These are phyloP conservation scores for Notolabrus celidotus DNA, from an alignment of 2,797 vertebrate species.

Conservation along the genomic window DNA sequence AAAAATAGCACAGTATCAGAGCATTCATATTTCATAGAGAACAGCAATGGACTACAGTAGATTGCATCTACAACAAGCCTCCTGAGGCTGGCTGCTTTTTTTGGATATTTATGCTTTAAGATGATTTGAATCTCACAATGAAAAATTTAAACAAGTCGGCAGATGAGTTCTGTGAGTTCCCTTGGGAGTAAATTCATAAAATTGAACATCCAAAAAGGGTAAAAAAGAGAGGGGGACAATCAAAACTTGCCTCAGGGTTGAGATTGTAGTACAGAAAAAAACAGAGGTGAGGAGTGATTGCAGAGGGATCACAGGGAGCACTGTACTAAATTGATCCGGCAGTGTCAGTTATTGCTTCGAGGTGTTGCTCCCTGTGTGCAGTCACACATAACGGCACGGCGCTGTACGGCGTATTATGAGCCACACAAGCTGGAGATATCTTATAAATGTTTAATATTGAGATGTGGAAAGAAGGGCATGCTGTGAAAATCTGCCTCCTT, in stretches of 20 bases:
- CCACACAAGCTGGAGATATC: conserved; percentile 42
- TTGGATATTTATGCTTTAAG: conserved; percentile 49
- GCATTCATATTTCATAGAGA: conserved; percentile 83
- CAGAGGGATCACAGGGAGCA: conserved; percentile 59
- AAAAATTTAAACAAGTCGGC: conserved; percentile 51
- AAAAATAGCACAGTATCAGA: conserved; percentile 84
- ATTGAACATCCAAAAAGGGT: conserved; percentile 28
- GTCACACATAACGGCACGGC: conserved; percentile 55
- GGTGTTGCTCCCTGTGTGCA: conserved; percentile 59
- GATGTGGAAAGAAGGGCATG: conserved; percentile 31
- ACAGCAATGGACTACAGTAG: conserved; percentile 65
- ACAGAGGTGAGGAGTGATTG: conserved; percentile 65
- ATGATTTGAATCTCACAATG: conserved; percentile 55
- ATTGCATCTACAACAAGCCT: conserved; percentile 69
- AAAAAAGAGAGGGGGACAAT: conserved; percentile 8
- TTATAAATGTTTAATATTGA: conserved; percentile 70
- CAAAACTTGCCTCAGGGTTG: conserved; percentile 27
- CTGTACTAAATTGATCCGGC: conserved; percentile 72
- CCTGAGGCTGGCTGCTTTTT: conserved; percentile 53
- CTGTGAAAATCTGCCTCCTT: conserved; percentile 40
- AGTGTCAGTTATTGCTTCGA: conserved; percentile 68
- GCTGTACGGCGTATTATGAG: conserved; percentile 49
- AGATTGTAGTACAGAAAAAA: conserved; percentile 45
- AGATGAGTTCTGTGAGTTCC: conserved; percentile 46
- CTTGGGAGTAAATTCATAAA: conserved; percentile 45